Evolutionary conservation across 2,888 invertebrate genomes (phyloP).

Genomic region (Eremobia ochroleuca): DNA sequence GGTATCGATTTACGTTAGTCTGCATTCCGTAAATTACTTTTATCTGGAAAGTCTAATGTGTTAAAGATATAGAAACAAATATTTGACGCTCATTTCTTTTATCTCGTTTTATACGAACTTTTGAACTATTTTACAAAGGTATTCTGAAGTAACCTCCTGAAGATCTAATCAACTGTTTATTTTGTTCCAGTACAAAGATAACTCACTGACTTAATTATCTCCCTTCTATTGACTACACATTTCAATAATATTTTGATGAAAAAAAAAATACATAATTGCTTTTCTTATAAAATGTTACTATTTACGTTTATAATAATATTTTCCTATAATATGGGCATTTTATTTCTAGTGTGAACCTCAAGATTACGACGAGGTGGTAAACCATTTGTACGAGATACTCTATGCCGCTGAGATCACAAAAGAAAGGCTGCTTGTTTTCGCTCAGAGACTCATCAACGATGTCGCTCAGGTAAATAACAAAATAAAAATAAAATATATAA

Average conservation of each 20-base stretch:
- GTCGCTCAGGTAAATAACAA: conserved; percentile 93
- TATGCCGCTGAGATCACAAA: conserved; percentile 93
- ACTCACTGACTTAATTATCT: too few species aligned
- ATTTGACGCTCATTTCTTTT: neutral
- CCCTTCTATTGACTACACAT: neutral
- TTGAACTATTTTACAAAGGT: neutral
- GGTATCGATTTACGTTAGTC: neutral
- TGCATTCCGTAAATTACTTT: neutral
- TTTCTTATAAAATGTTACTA: neutral
- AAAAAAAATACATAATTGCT: neutral
- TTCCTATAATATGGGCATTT: neutral
- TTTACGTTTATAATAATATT: neutral
- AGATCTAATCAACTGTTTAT: conserved; percentile 1
- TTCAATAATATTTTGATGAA: neutral
- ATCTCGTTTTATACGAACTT: neutral
- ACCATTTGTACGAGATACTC: conserved; percentile 95
- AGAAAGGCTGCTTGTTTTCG: conserved; percentile 94
- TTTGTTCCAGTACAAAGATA: neutral
- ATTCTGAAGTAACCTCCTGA: neutral
- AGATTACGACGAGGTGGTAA: conserved; percentile 94
- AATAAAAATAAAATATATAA: too few species aligned
- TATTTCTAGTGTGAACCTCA: conserved; percentile 92
- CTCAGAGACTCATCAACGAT: conserved; percentile 95
- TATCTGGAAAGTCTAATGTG: neutral
- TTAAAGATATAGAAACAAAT: neutral